Evolutionary conservation across 1,140 invertebrate species (phyloP), one percentile per base, ranked within the genome.

Genomic region (Pachyrhynchus sulphureomaculatus): DNA sequence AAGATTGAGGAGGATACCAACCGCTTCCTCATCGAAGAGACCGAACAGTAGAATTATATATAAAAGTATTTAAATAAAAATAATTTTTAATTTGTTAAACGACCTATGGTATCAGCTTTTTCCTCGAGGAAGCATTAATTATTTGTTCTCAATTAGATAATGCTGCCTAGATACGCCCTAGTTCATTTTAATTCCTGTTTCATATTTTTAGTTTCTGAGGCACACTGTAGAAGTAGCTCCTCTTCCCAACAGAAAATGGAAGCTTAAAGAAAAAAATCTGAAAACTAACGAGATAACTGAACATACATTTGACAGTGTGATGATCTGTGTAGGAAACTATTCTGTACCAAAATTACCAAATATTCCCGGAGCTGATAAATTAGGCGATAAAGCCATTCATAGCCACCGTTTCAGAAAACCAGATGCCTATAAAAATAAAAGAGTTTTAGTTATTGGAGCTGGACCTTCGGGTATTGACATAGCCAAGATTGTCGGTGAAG

Each of bases 251-350:
- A 39, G 65, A 12, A 65, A 64, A 62, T 82, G 80, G 80, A 58
- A 64, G 6, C 68, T 83, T 1, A 68, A 60, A 47, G 63, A 79
- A 1, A 72, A 72, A 72, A 74, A 81, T 68, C 17, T 83, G 4
- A 68, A 72, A 47, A 79, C 62, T 17, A 68, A 75, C 20, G 24
- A 68, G 47, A 64, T 62, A 17, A 64, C 70, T 21, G 69, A 68
- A 13, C 65, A 73, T 18, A 57, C 59, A 29, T 86, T 80, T 73
- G 84, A 88, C 74, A 81, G 81, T 13, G 76, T 88, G 13, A 80
- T 88, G 65, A 72, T 88, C 23, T 88, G 86, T 68, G 86, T 84
- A 68, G 87, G 87, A 1, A 87, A 89, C 72, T 89, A 85, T 73
- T 81, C 79, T 23, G 74, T 80, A 4, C 87, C 88, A n/a, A 70